These are phyloP conservation scores for Ichneumoninae sp. DNA, from an alignment of 2,888 invertebrate species.

Conservation along the genomic window DNA sequence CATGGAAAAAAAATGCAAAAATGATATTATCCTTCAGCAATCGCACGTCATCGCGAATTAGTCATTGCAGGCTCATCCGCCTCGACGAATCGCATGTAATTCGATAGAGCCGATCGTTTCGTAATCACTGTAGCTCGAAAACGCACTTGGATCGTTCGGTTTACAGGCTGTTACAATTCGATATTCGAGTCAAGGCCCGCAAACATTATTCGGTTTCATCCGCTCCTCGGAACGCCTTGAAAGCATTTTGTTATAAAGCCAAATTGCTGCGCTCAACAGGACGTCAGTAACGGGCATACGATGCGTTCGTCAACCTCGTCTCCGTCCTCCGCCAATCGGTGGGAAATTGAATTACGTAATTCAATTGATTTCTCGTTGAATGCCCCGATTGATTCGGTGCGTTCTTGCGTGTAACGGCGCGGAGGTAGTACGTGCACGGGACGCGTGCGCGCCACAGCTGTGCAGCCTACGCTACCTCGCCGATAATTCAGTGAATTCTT, in stretches of 20 bases:
- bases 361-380: conserved; percentile 59
- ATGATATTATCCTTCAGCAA: neutral
- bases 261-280: conserved; percentile 17
- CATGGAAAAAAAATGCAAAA: neutral
- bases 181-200: conserved; percentile 60
- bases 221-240: conserved; percentile 30
- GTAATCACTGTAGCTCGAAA: neutral
- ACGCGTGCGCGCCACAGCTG: conserved; percentile 52
- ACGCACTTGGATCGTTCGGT: conserved; percentile 22
- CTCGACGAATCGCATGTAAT: conserved; percentile 14
- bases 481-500: conserved; percentile 53
- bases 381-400: conserved; percentile 52
- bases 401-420: conserved; percentile 42
- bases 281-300: conserved; percentile 8
- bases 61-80: neutral
- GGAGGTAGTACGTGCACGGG: conserved; percentile 1
- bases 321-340: neutral
- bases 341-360: conserved; percentile 65
- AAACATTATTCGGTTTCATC: conserved; percentile 32
- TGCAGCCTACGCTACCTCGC: conserved; percentile 18
- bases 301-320: conserved; percentile 35
- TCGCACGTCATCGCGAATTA: neutral
- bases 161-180: conserved; percentile 47
- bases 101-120: conserved; percentile 34
- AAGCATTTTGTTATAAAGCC: conserved; percentile 35